Evolutionary conservation across 2,113 vertebrate species (phyloP).

Genomic region (Chloropsis hardwickii): DNA sequence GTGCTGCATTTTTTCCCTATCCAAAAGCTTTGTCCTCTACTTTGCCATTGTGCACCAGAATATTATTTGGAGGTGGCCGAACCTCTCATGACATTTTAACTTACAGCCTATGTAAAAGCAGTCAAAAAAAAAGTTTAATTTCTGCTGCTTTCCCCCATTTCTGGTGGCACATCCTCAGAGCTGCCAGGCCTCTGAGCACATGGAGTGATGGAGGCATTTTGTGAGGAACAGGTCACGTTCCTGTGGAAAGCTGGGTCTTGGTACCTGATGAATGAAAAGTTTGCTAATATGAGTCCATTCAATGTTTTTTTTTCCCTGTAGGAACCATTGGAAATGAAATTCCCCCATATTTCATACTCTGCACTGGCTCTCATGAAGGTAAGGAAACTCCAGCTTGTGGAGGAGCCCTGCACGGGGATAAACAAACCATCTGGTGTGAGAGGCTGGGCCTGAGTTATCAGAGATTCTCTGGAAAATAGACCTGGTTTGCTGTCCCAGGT

Average conservation of each 20-base stretch:
- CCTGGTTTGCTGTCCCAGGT: neutral
- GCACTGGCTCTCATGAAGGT: constrained; percentile 92
- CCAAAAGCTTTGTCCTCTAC: neutral
- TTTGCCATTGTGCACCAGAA: neutral
- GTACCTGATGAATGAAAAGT: neutral
- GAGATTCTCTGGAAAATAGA: neutral
- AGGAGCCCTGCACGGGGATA: neutral
- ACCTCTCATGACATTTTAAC: neutral
- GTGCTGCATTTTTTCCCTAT: rapidly evolving
- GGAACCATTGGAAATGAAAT: constrained; percentile 89
- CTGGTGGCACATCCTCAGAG: neutral
- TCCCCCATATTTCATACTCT: constrained; percentile 82
- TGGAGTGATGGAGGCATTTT: rapidly evolving
- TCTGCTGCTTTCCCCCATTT: neutral
- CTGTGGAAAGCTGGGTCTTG: neutral
- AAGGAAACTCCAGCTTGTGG: neutral
- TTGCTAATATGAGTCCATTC: neutral
- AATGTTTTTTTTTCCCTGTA: constrained; percentile 9
- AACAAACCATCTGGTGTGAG: neutral
- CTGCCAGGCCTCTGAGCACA: neutral
- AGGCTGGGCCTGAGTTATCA: neutral
- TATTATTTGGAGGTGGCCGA: neutral
- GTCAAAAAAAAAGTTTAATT: neutral
- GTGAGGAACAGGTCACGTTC: neutral
- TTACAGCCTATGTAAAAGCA: neutral